These are phyloP conservation scores for Catonia carolina DNA, from an alignment of 2,888 invertebrate genomes.

Conservation along the genomic window DNA sequence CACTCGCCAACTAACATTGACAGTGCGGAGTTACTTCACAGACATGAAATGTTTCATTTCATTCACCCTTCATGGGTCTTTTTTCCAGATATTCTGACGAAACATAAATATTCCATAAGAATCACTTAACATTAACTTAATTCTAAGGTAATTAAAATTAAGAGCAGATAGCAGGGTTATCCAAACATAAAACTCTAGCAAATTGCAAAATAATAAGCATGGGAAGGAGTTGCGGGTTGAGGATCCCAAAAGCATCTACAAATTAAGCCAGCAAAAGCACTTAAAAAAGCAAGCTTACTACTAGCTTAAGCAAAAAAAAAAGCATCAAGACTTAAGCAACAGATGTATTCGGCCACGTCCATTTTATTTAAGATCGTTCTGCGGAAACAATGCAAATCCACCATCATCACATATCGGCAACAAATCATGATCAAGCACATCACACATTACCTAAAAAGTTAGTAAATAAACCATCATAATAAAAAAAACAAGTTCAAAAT, in stretches of 20 bases:
- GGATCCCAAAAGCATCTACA: constrained; percentile 30
- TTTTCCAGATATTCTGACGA: no score
- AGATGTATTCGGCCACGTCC: constrained; percentile 12
- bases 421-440: not conserved
- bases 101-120: not conserved
- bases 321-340: constrained; percentile 21
- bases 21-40: no score
- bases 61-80: no score
- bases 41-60: no score
- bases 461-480: constrained; percentile 1
- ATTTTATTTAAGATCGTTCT: no score
- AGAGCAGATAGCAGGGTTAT: constrained; percentile 38
- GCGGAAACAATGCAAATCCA: no score
- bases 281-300: constrained; percentile 21
- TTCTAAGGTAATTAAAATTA: not conserved
- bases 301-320: constrained; percentile 29
- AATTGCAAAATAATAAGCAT: constrained; percentile 28
- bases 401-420: no score
- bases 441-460: constrained; percentile 9
- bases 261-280: constrained; percentile 24
- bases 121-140: not conserved
- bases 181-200: constrained; percentile 31
- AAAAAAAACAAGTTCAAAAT: constrained; percentile 13
- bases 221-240: constrained; percentile 20
- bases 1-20: no score